These are phyloP conservation scores for Ptilodon capucinus DNA, from an alignment of 2,888 invertebrate genomes.

Conservation along the genomic window DNA sequence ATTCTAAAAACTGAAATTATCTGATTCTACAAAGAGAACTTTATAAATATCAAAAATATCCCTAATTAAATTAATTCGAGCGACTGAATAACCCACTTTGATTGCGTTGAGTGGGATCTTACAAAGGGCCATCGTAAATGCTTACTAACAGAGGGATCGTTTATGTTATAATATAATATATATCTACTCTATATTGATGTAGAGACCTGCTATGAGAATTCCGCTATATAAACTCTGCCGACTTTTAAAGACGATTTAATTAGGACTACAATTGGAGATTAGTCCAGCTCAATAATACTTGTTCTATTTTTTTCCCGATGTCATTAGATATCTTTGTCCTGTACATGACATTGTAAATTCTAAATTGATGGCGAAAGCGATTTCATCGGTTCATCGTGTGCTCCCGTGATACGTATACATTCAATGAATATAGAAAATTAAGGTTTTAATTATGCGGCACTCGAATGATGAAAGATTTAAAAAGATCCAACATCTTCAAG, in stretches of 20 bases:
- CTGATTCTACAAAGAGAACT: conserved; percentile 1
- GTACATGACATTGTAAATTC: too few relatives aligned
- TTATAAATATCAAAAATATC: neutral
- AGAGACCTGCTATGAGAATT: neutral
- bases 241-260: neutral
- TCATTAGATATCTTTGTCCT: too few relatives aligned
- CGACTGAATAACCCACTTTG: conserved; percentile 16
- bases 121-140: conserved; percentile 17
- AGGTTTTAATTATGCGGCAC: too few relatives aligned
- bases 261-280: neutral
- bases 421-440: too few relatives aligned
- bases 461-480: too few relatives aligned
- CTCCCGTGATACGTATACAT: too few relatives aligned
- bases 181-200: neutral
- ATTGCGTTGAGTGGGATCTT: conserved; percentile 15
- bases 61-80: conserved; percentile 14
- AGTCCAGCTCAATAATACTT: too few relatives aligned
- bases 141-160: conserved; percentile 5
- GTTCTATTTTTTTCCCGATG: too few relatives aligned
- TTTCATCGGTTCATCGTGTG: too few relatives aligned
- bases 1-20: neutral
- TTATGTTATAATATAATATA: neutral
- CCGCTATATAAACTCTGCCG: neutral
- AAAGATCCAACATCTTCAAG: too few relatives aligned
- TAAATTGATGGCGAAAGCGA: too few relatives aligned